Percentiles rank a stretch among this genome's conserved stretches.
Conservation (phyloP, 2,888 invertebrate genomes). For the Ichneumoninae sp. region DNA sequence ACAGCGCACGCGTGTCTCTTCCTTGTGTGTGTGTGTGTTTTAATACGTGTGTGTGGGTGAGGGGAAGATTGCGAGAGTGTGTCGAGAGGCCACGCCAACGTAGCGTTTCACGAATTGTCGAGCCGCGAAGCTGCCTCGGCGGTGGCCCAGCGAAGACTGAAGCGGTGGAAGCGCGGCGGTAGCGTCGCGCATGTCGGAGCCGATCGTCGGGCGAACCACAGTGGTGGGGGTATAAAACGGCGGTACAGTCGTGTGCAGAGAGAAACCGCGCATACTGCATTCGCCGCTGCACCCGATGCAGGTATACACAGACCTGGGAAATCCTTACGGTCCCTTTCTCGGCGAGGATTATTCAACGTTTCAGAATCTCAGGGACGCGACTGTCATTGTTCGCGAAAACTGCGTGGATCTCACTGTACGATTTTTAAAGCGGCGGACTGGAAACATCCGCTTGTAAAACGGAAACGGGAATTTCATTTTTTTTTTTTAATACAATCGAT, state of each 20-base stretch:
- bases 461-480: background rate
- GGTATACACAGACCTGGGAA: conserved; percentile 4
- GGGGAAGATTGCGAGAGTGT: conserved; percentile 61
- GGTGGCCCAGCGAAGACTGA: conserved; percentile 83
- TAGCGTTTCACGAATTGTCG: conserved; percentile 66
- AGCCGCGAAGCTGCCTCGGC: conserved; percentile 79
- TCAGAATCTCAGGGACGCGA: conserved; percentile 11
- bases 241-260: conserved; percentile 62
- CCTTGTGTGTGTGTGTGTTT: conserved; percentile 16
- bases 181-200: conserved; percentile 70
- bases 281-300: conserved; percentile 24
- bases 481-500: background rate
- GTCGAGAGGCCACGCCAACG: conserved; percentile 67
- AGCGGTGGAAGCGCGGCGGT: conserved; percentile 72
- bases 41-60: conserved; percentile 38
- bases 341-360: conserved; percentile 9
- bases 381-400: conserved; percentile 5
- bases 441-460: background rate
- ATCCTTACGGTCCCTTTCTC: conserved; percentile 13
- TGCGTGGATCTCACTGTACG: background rate
- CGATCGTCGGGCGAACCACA: conserved; percentile 56
- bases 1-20: conserved; percentile 50
- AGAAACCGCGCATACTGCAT: conserved; percentile 35
- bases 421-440: conserved; percentile 4
- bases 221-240: conserved; percentile 33